Evolutionary conservation across 2,797 vertebrate species (phyloP).

Genomic region (Cyclopterus lumpus): DNA sequence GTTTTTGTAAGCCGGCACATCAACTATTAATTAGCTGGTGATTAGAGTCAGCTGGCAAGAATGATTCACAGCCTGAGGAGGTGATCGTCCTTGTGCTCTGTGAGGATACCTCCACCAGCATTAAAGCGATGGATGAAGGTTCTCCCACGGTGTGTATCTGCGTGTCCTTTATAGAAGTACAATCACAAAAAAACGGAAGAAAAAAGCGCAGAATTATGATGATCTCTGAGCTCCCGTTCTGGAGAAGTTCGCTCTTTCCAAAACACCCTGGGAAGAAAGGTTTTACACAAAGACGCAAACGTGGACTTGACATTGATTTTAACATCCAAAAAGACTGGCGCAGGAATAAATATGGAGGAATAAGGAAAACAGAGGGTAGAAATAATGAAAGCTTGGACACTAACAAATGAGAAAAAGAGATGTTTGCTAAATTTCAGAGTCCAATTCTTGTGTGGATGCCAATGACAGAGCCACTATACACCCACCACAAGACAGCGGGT

Average conservation of each 20-base stretch:
- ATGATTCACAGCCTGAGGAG: conserved; percentile 88
- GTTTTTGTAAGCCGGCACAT: conserved; percentile 86
- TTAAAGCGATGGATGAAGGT: conserved; percentile 42
- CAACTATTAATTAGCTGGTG: conserved; percentile 93
- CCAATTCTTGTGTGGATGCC: conserved; percentile 15
- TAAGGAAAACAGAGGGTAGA: not conserved
- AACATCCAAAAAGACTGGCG: conserved; percentile 27
- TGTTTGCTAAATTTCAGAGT: conserved; percentile 32
- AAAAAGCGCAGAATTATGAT: not conserved
- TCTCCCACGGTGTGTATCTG: conserved; percentile 4
- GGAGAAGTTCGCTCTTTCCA: conserved; percentile 7
- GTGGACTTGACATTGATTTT: conserved; percentile 41
- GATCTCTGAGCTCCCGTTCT: not conserved
- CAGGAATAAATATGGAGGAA: conserved; percentile 12
- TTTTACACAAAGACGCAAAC: conserved; percentile 28
- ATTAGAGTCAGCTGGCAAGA: conserved; percentile 90
- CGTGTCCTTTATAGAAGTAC: conserved; percentile 14
- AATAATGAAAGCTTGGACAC: conserved; percentile 12
- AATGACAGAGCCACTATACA: conserved; percentile 13
- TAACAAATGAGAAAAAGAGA: conserved; percentile 36
- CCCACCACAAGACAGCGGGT: conserved; percentile 15
- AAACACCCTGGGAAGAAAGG: not conserved
- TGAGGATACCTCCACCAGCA: conserved; percentile 76
- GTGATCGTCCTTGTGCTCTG: conserved; percentile 85
- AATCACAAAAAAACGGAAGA: conserved; percentile 9